Percentiles rank a stretch among this genome's conserved stretches.
phyloP scores from a whole-genome alignment of 2,797 vertebrate species.

The Leptoclinus maculatus region DNA sequence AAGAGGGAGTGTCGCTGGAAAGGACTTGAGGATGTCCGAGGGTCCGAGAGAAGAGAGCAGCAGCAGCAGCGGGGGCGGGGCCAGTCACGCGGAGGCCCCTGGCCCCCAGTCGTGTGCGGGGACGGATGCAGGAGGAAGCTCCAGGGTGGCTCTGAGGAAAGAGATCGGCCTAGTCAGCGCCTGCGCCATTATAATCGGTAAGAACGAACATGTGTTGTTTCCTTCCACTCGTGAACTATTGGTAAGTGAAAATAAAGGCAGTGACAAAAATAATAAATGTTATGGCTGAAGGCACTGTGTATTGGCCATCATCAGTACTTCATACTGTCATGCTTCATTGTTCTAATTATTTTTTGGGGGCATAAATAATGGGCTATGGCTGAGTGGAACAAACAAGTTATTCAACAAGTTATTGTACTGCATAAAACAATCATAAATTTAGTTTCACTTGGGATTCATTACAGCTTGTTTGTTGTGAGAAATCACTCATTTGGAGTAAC shows the following conservation, averaged over 20 bases:
- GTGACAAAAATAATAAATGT: background rate
- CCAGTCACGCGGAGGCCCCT: constrained; percentile 39
- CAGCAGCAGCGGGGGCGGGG: constrained; percentile 8
- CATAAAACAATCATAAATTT: no score
- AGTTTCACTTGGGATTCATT: no score
- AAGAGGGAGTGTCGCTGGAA: background rate
- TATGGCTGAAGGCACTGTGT: background rate
- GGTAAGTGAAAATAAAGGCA: background rate
- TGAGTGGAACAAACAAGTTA: background rate
- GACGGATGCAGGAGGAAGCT: constrained; percentile 29
- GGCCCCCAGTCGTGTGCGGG: background rate
- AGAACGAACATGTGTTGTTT: constrained; percentile 52
- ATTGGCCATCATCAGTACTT: background rate
- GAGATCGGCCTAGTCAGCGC: constrained; percentile 89
- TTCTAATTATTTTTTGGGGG: background rate
- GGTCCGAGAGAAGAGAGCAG: constrained; percentile 62
- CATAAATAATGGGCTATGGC: background rate
- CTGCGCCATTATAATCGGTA: constrained; percentile 90
- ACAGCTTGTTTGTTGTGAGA: background rate
- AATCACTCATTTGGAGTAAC: background rate
- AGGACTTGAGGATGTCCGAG: constrained; percentile 74
- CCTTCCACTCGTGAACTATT: background rate
- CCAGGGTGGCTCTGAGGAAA: constrained; percentile 86
- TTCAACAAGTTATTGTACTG: background rate
- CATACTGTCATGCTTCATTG: background rate